Evolutionary conservation across 2,113 vertebrate genomes (phyloP).

Genomic region (Pipra filicauda): DNA sequence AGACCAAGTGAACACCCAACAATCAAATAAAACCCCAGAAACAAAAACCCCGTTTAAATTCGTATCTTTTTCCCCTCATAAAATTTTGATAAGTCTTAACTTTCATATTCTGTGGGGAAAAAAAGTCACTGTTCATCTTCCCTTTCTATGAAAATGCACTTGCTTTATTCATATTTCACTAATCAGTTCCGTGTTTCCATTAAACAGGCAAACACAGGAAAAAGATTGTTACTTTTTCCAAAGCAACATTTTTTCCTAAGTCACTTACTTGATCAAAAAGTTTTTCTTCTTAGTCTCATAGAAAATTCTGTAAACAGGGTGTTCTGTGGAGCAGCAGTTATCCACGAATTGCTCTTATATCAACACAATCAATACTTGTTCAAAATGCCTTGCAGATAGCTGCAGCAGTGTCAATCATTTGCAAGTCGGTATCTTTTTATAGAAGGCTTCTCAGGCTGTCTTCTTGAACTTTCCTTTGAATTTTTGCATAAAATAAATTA

Average conservation of each 20-base stretch:
- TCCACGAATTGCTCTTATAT: background rate
- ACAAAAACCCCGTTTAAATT: background rate
- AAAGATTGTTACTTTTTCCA: background rate
- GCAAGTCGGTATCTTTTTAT: background rate
- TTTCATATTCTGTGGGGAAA: background rate
- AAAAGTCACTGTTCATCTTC: background rate
- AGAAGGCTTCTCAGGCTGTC: background rate
- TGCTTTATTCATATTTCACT: background rate
- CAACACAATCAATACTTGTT: background rate
- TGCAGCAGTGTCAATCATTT: background rate
- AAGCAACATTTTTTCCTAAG: background rate
- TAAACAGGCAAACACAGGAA: background rate
- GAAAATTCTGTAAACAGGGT: background rate
- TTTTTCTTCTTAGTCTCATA: background rate
- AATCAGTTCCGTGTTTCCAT: background rate
- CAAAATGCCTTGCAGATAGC: background rate
- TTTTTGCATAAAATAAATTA: conserved; percentile 47
- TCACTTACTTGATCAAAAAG: background rate
- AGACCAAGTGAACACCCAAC: background rate
- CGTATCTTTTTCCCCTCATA: rapidly evolving
- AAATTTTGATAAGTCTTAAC: background rate
- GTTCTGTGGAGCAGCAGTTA: background rate
- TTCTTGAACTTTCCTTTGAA: conserved; percentile 20
- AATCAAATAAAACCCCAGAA: background rate
- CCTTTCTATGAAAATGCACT: background rate